Percentiles rank a stretch among this genome's conserved stretches.
phyloP scores from a whole-genome alignment of 2,888 invertebrate species.

The Xanthorhoe spadicearia region DNA sequence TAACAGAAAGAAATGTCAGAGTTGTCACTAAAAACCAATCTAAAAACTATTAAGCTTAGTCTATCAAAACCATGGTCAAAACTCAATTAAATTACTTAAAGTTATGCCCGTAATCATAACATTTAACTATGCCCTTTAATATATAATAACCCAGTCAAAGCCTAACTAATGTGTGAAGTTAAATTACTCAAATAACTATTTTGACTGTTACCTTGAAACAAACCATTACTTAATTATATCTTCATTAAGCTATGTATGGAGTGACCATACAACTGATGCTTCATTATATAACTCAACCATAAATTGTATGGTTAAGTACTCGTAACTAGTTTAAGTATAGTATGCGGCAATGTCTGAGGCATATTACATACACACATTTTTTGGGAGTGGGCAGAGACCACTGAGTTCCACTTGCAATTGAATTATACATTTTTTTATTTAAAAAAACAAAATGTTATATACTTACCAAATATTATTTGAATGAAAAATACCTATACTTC shows the following conservation, averaged over 20 bases:
- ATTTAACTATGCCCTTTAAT: neutral
- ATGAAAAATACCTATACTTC: too few species aligned
- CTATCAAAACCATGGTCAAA: too few species aligned
- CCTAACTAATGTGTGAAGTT: neutral
- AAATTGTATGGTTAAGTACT: conserved; percentile 24
- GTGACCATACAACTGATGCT: conserved; percentile 35
- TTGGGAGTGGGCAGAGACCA: too few species aligned
- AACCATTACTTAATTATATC: conserved; percentile 33
- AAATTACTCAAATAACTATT: neutral
- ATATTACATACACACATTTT: neutral
- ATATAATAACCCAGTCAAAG: neutral
- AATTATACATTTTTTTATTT: too few species aligned
- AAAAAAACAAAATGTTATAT: too few species aligned
- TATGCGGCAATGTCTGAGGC: neutral
- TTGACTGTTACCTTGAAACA: conserved; percentile 12
- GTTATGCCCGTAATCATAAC: too few species aligned
- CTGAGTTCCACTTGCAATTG: too few species aligned
- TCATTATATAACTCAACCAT: conserved; percentile 35
- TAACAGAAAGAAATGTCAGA: too few species aligned
- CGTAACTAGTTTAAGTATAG: conserved; percentile 1
- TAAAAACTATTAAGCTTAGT: too few species aligned
- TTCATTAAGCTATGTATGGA: conserved; percentile 33
- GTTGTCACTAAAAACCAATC: too few species aligned
- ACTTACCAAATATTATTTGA: too few species aligned
- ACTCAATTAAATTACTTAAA: too few species aligned